These are phyloP conservation scores for Periophthalmus modestus DNA, from an alignment of 2,113 vertebrate species.

Conservation along the genomic window DNA sequence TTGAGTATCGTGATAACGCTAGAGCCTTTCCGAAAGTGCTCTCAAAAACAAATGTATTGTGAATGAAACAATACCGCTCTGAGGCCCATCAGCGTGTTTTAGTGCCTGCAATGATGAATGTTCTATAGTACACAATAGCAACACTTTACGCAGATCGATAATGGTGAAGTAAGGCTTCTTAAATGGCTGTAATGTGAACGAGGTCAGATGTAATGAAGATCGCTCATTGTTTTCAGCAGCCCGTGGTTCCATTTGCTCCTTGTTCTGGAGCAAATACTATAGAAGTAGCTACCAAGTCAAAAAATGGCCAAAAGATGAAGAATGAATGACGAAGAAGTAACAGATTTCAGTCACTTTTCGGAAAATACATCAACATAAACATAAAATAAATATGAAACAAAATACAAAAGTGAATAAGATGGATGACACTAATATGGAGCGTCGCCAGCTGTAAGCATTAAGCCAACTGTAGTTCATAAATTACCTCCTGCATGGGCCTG, in stretches of 20 bases:
- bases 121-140: slow-evolving; percentile 4
- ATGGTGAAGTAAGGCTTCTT: not conserved
- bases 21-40: not conserved
- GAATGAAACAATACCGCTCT: not conserved
- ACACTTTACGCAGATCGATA: slow-evolving; percentile 1
- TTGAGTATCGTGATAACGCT: not conserved
- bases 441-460: not conserved
- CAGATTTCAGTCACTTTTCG: not conserved
- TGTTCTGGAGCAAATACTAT: not conserved
- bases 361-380: not conserved
- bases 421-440: not conserved
- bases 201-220: slow-evolving; percentile 10
- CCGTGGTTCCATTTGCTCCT: not conserved
- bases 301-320: not conserved
- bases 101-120: slow-evolving; percentile 6
- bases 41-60: slow-evolving; percentile 6
- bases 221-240: slow-evolving; percentile 4
- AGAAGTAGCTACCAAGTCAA: not conserved
- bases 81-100: not conserved
- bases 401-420: not conserved
- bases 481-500: not conserved
- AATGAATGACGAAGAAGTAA: too few species aligned
- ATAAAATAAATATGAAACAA: not conserved
- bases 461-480: not conserved
- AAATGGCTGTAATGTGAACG: slow-evolving; percentile 12